These are phyloP conservation scores for Camponotus vicinus DNA, from an alignment of 1,140 invertebrate genomes.

Conservation along the genomic window DNA sequence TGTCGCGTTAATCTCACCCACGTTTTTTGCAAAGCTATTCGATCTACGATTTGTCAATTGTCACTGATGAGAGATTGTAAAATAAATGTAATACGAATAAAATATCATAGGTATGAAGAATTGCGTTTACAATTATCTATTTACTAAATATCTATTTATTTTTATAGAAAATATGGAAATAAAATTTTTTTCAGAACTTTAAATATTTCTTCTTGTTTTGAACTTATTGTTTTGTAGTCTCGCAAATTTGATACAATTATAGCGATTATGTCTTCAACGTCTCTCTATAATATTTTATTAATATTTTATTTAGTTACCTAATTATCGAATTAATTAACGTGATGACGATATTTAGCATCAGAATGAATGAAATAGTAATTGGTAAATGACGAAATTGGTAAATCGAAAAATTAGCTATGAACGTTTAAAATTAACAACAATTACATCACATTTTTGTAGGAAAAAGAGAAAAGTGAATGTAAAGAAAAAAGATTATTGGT, in stretches of 20 bases:
- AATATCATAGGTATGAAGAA: too few relatives aligned
- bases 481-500: neutral
- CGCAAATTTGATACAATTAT: neutral
- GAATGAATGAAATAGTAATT: neutral
- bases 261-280: neutral
- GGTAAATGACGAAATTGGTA: neutral
- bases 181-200: neutral
- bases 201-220: neutral
- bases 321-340: neutral
- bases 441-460: neutral
- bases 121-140: too few relatives aligned
- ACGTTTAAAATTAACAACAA: neutral
- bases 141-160: neutral
- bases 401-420: neutral
- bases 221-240: neutral
- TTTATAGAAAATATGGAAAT: neutral
- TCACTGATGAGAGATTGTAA: neutral
- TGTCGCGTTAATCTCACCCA: conserved; percentile 13
- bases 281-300: neutral
- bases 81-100: neutral
- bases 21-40: neutral
- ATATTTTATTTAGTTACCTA: neutral
- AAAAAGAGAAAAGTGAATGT: neutral
- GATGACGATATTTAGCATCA: neutral
- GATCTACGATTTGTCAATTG: neutral